Conservation (phyloP, 2,797 vertebrate genomes). For the Chelon labrosus region DNA sequence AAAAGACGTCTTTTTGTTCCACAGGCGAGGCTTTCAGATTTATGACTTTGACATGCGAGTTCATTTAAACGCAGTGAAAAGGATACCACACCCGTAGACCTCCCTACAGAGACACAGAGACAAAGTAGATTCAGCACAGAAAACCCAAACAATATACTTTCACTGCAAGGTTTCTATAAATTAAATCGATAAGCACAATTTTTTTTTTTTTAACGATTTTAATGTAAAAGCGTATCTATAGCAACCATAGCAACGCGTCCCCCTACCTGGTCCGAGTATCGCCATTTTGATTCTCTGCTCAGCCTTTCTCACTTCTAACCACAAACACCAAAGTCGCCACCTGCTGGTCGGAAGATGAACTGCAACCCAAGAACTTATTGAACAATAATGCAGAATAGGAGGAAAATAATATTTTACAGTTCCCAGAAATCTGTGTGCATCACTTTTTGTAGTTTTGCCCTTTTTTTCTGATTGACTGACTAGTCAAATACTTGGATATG, state of each 20-base stretch:
- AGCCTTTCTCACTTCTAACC: not conserved
- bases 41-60: not conserved
- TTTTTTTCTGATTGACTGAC: no score
- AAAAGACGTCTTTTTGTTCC: not conserved
- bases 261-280: slow-evolving; percentile 62
- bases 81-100: slow-evolving; percentile 67
- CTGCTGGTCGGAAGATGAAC: slow-evolving; percentile 56
- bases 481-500: no score
- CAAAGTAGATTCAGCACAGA: not conserved
- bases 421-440: not conserved
- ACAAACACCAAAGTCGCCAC: slow-evolving; percentile 19
- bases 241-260: slow-evolving; percentile 75
- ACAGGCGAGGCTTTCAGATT: not conserved
- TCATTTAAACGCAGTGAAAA: slow-evolving; percentile 37
- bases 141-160: not conserved
- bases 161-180: not conserved
- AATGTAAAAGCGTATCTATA: slow-evolving; percentile 11
- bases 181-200: not conserved
- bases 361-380: not conserved
- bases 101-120: slow-evolving; percentile 43
- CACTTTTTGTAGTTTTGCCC: not conserved
- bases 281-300: slow-evolving; percentile 72
- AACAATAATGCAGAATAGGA: no score
- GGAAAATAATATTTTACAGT: not conserved
- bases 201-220: not conserved